A percentile compares a stretch with the other conserved stretches of the same genome.
phyloP scores from a whole-genome alignment of 1,140 invertebrate species.

The Andrena cerasifolii region DNA sequence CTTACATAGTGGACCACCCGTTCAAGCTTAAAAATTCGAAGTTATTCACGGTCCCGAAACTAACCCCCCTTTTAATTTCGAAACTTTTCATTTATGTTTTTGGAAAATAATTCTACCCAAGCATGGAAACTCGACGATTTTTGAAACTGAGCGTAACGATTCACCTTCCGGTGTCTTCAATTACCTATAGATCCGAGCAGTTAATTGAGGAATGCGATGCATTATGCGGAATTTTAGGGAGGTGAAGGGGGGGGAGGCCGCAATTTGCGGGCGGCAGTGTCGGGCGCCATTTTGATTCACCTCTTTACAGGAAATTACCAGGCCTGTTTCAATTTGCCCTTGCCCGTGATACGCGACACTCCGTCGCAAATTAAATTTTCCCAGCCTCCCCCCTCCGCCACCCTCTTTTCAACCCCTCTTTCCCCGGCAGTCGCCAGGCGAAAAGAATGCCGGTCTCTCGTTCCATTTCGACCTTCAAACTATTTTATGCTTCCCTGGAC shows the following conservation, averaged over 20 bases:
- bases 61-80: too few species aligned
- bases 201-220: not conserved
- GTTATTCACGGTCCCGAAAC: too few species aligned
- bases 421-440: not conserved
- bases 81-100: too few species aligned
- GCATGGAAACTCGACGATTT: too few species aligned
- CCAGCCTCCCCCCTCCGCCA: too few species aligned
- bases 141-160: not conserved
- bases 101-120: too few species aligned
- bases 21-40: too few species aligned
- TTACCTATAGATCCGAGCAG: too few species aligned
- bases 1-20: too few species aligned
- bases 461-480: not conserved
- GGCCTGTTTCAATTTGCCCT: conserved; percentile 45
- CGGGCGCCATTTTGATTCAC: conserved; percentile 45
- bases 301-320: conserved; percentile 50
- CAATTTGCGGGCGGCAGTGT: conserved; percentile 25
- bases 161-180: too few species aligned
- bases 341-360: conserved; percentile 14
- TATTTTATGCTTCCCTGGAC: too few species aligned
- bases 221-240: not conserved
- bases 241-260: not conserved
- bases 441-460: not conserved
- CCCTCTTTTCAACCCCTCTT: too few species aligned
- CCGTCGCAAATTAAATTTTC: conserved; percentile 36